Conservation (phyloP, 2,113 vertebrate genomes). For the Calypte anna region DNA sequence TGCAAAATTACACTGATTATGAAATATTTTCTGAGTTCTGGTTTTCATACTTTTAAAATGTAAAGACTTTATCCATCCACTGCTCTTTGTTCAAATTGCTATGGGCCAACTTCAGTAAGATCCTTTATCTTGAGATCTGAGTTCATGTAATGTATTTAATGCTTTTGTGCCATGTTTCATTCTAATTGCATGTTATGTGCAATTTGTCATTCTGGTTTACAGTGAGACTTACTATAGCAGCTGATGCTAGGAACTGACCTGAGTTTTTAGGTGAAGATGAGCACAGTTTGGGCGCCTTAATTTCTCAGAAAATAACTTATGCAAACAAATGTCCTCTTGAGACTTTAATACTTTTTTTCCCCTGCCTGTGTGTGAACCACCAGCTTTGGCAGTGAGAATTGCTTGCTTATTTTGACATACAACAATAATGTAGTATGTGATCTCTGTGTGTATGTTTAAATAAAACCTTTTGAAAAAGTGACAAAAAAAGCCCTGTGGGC, state of each 20-base stretch:
- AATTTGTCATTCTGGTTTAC: neutral
- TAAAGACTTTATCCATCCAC: neutral
- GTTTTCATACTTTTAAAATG: neutral
- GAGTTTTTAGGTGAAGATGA: neutral
- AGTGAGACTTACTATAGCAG: neutral
- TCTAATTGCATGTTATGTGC: neutral
- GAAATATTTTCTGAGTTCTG: neutral
- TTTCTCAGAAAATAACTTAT: conserved; percentile 3
- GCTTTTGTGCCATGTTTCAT: neutral
- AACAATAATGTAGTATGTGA: neutral
- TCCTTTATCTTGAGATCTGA: neutral
- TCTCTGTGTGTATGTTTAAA: conserved; percentile 24
- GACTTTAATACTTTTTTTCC: neutral
- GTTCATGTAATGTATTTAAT: neutral
- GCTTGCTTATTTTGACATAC: neutral
- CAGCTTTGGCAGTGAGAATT: neutral
- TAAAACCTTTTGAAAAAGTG: conserved; percentile 18
- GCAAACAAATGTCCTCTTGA: neutral
- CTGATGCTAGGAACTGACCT: neutral
- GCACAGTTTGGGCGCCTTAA: neutral
- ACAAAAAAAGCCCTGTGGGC: conserved; percentile 3
- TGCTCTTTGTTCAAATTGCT: neutral
- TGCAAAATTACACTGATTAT: neutral
- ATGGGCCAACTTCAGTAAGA: neutral
- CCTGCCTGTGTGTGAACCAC: neutral